Evolutionary conservation across 1,140 invertebrate genomes (phyloP).

Genomic region (Heliothis subflexa): DNA sequence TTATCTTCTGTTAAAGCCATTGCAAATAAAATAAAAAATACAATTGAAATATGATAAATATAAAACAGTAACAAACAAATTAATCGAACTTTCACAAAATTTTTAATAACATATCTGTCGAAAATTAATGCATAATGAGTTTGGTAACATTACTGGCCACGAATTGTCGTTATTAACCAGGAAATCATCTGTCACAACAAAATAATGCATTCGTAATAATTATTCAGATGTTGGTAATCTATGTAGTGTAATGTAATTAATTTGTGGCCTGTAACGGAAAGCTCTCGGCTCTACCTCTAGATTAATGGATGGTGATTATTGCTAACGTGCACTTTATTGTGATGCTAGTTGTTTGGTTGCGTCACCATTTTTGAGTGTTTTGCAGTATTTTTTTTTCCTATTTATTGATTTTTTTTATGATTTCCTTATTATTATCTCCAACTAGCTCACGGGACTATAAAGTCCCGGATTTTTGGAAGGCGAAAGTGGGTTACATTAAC

Average conservation of each 20-base stretch:
- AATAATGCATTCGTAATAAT: slow-evolving; percentile 63
- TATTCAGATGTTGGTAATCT: slow-evolving; percentile 47
- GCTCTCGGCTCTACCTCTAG: slow-evolving; percentile 69
- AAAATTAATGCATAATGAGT: slow-evolving; percentile 21
- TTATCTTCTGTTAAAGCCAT: too few relatives aligned
- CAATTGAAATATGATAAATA: background rate
- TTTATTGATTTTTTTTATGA: too few relatives aligned
- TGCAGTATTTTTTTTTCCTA: too few relatives aligned
- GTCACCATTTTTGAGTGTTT: background rate
- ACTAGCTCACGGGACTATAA: too few relatives aligned
- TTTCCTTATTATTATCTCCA: too few relatives aligned
- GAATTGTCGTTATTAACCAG: slow-evolving; percentile 33
- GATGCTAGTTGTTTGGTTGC: slow-evolving; percentile 35
- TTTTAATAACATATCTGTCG: slow-evolving; percentile 22
- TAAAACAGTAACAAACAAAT: background rate
- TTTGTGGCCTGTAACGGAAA: slow-evolving; percentile 78
- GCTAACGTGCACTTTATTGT: slow-evolving; percentile 63
- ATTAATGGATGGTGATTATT: slow-evolving; percentile 79
- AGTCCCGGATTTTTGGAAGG: too few relatives aligned
- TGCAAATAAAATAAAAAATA: background rate
- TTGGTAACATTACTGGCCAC: slow-evolving; percentile 23
- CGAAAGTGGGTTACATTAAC: too few relatives aligned
- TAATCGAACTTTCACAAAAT: background rate
- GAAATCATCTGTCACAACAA: slow-evolving; percentile 52
- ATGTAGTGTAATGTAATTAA: slow-evolving; percentile 74